Base-by-base conservation (phyloP, 2,888 invertebrate genomes). In the Hetaerina titia region DNA sequence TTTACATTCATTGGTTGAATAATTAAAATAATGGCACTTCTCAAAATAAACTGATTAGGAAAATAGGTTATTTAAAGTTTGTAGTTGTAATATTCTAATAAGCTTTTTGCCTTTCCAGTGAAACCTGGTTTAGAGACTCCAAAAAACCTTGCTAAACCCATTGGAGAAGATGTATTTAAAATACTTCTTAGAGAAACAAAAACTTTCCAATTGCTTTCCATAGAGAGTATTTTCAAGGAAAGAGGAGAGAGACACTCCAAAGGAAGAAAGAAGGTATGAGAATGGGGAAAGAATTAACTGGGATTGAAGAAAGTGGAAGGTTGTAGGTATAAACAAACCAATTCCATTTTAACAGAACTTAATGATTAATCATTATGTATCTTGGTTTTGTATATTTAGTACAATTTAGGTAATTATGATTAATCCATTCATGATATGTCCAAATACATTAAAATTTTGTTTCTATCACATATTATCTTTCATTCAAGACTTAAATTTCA, bases 151-250 rank as follows among this genome's bases (percentile, higher is more conserved):
- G 69, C 56, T 22, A 64, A 92, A 92, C 64, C 64, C 22, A 69
- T 92, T 69, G 69, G 69, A 92, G n/a, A 69, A 31, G 92, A 69
- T 56, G 31, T 60, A 92, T n/a, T 92, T 11, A 92, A 92, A 92
- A 60, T 92, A 45, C 92, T 92, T 8, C 92, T 92, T n/a, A 92
- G 56, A n/a, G 92, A 92, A 92, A 92, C 92, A 69, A 69, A 69
- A 92, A 69, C 92, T n/a, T 69, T 92, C 8, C 17, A 25, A 13
- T n/a, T 92, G 0, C 69, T 92, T 22, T 56, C 22, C 56, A 92
- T 92, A 56, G 69, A 92, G 56, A 69, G 92, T 45, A 45, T 63
- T n/a, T 69, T 74, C 9, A n/a, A 15, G 13, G 56, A 69, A 19
- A 69, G n/a, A 45, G 92, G 69, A 56, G 56, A 69, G 64, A 56